Evolutionary conservation across 2,888 invertebrate species (phyloP), one percentile per base, ranked within the genome.

Genomic region (Taenaris catops): DNA sequence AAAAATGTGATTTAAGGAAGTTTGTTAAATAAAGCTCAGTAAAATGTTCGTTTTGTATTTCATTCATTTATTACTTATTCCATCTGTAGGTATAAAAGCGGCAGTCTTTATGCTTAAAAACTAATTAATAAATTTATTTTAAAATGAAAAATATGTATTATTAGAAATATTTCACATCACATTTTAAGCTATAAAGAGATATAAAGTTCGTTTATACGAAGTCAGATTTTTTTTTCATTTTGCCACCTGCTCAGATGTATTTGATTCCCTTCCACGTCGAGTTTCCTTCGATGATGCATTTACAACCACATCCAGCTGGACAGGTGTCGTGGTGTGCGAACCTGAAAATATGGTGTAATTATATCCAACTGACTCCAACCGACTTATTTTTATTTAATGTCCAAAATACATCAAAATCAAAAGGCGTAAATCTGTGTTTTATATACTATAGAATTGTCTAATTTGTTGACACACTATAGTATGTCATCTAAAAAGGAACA

Each of bases 241-340:
- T n/a, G n/a, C n/a, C n/a, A n/a, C n/a, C n/a, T n/a, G 24, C 33
- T 40, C 53, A 83, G 18, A 65, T 74, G 41, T 80, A 84, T 52
- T 84, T 84, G 33, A 66, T 63, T 2, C 78, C 73, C 42, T 84
- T 84, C 83, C 84, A 84, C 11, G 67, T 52, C 0, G 70, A 60
- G 41, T 58, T 74, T 18, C 79, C 93, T 61, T 94, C 94, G 44
- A 91, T 88, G 38, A 96, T 81, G 68, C 98, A 98, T 48, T 89
- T 89, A 74, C 98, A 98, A 11, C 97, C 97, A 79, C 98, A 98
- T 12, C 97, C 97, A 1, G 95, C 92, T 0, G 98, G 95, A 58
- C 98, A 98, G 3, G 92, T 87, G 34, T 90, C 91, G 64, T 94
- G 92, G 33, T 89, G 88, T 17, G 89, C 50, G 42, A 87, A 87